A percentile compares a stretch with the other conserved stretches of the same genome.
These are phyloP conservation scores for Pogonocherus hispidulus DNA, from an alignment of 2,888 invertebrate genomes.

Conservation along the genomic window DNA sequence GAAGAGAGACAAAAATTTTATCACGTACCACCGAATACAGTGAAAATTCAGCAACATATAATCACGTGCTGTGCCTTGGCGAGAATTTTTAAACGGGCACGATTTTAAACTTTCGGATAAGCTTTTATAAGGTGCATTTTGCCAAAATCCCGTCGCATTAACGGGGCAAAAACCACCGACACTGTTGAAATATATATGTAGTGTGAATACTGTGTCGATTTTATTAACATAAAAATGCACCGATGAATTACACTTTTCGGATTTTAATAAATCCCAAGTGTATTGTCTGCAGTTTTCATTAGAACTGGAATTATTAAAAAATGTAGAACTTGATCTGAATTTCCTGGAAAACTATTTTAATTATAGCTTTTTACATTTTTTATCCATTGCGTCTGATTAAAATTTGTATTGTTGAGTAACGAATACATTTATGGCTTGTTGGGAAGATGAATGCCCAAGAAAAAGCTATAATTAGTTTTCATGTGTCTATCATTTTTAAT, in stretches of 20 bases:
- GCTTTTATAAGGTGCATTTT: slow-evolving; percentile 51
- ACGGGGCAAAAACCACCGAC: slow-evolving; percentile 50
- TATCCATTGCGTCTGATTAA: not conserved
- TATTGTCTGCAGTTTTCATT: not conserved
- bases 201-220: slow-evolving; percentile 48
- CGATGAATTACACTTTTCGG: slow-evolving; percentile 22
- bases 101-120: slow-evolving; percentile 51
- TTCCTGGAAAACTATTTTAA: not conserved
- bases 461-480: not conserved
- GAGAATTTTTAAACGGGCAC: slow-evolving; percentile 59
- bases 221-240: slow-evolving; percentile 26
- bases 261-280: slow-evolving; percentile 10
- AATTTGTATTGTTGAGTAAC: too few species aligned
- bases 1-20: slow-evolving; percentile 42
- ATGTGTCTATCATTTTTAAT: too few species aligned
- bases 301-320: slow-evolving; percentile 2
- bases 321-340: not conserved
- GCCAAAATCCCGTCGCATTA: slow-evolving; percentile 55
- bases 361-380: not conserved
- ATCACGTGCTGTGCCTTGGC: slow-evolving; percentile 65
- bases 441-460: not conserved
- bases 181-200: slow-evolving; percentile 59
- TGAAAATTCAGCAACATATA: slow-evolving; percentile 55
- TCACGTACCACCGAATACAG: slow-evolving; percentile 45
- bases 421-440: too few species aligned